These are phyloP conservation scores for Lomographa bimaculata DNA, from an alignment of 2,888 invertebrate genomes.

Conservation along the genomic window DNA sequence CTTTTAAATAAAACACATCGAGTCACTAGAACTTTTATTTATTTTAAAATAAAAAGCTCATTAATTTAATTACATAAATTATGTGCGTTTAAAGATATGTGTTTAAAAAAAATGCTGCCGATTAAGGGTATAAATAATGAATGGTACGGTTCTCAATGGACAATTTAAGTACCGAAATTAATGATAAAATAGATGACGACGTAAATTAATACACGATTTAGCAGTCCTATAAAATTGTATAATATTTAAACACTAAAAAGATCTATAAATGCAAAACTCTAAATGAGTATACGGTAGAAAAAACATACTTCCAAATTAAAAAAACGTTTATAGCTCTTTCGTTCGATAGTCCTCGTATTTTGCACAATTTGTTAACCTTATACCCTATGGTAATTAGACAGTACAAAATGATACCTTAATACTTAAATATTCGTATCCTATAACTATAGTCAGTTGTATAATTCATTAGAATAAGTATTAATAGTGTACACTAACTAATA, in stretches of 20 bases:
- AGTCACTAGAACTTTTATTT: constrained; percentile 76
- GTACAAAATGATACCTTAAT: constrained; percentile 82
- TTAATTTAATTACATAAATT: constrained; percentile 77
- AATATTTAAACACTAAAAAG: constrained; percentile 70
- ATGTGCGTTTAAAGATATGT: constrained; percentile 74
- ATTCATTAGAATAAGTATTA: constrained; percentile 64
- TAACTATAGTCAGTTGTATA: constrained; percentile 80
- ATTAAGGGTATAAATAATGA: constrained; percentile 56
- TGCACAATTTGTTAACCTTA: constrained; percentile 81
- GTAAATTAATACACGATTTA: constrained; percentile 40
- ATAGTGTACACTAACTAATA: constrained; percentile 62
- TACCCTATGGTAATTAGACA: constrained; percentile 78
- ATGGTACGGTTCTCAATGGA: constrained; percentile 67
- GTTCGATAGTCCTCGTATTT: constrained; percentile 72
- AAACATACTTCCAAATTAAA: constrained; percentile 79
- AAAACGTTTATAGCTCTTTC: constrained; percentile 74
- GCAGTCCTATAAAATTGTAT: constrained; percentile 68
- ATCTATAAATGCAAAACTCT: constrained; percentile 81
- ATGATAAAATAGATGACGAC: constrained; percentile 44
- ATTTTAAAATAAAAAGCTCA: constrained; percentile 77
- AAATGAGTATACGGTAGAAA: constrained; percentile 78
- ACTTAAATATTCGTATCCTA: constrained; percentile 77
- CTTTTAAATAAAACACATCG: constrained; percentile 25
- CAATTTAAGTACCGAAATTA: constrained; percentile 70
- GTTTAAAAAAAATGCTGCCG: constrained; percentile 52